phyloP scores from a whole-genome alignment of 2,797 vertebrate species.

The Acanthopagrus latus region DNA sequence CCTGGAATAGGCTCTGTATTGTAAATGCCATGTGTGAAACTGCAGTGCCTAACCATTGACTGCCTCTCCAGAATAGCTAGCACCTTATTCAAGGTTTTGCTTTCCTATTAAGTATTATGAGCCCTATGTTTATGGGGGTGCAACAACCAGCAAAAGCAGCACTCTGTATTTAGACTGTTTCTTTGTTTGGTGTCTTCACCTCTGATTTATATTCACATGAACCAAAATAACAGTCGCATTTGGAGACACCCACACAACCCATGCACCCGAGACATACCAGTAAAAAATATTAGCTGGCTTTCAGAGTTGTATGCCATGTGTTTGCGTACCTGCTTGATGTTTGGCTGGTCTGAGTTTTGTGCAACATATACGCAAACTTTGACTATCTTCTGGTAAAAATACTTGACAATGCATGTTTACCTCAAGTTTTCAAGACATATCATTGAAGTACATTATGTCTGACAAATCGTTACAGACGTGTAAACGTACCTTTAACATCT shows the following conservation, averaged over 20 bases:
- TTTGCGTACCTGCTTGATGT: too few relatives aligned
- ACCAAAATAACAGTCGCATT: not conserved
- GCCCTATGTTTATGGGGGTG: not conserved
- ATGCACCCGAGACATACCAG: not conserved
- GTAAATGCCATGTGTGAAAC: not conserved
- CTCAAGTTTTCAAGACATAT: too few relatives aligned
- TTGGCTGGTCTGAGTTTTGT: too few relatives aligned
- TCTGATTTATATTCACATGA: not conserved
- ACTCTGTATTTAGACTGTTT: not conserved
- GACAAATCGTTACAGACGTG: too few relatives aligned
- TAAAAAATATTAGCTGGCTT: too few relatives aligned
- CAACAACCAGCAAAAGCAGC: not conserved
- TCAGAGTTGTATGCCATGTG: too few relatives aligned
- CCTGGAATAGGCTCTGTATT: not conserved
- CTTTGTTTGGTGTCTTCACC: not conserved
- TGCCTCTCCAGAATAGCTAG: not conserved
- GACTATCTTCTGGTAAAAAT: too few relatives aligned
- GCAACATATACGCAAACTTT: too few relatives aligned
- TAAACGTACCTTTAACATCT: constrained; percentile 87
- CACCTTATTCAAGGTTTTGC: not conserved
- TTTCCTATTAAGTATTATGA: not conserved
- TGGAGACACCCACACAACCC: not conserved
- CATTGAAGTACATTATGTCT: too few relatives aligned
- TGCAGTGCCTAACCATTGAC: not conserved
- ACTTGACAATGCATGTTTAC: too few relatives aligned